Evolutionary conservation across 2,113 vertebrate genomes (phyloP), one percentile per base, ranked within the genome.

Genomic region (Salvelinus sp.): DNA sequence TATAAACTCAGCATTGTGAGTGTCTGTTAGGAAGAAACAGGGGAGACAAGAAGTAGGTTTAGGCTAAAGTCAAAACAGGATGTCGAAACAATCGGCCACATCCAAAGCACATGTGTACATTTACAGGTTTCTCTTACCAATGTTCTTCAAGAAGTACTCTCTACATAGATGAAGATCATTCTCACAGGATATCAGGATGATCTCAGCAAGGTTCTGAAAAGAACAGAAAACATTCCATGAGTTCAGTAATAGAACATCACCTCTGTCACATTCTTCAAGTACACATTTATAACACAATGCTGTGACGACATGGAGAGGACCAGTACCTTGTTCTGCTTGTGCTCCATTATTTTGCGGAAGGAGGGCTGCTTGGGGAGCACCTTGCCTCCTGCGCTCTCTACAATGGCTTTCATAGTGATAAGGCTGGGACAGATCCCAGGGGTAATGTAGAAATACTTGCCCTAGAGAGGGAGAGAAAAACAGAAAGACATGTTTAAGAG

Each of bases 341-440:
- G 96, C 72, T 99, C 97, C 95, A 97, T 94, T 57, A 99, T 95
- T 79, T 97, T 99, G 60, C 96, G 93, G 91, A 96, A 97, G 6
- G 97, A 96, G 0, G 97, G 98, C 33, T 97, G 96, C 48, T 96
- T 98, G 12, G 93, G 78, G 75, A 99, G 69, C 4, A 99, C 94
- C 83, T 96, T 97, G 1, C 98, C 98, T 44, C 96, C 97, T 0
- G 97, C 98, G 0, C 96, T 96, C 57, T 99, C 97, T 84, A 98
- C 95, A 0, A 99, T 99, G 2, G 95, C 91, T 82, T 95, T 97
- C 96, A 99, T 97, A 6, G 96, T 98, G 48, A 94, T 92, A 68
- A 98, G 95, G 84, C 97, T 98, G 0, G 98, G 98, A 87, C 96
- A 98, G 81, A 99, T 97, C 30, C 98, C 97, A 0, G 98, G 98